Percentiles rank a stretch among this genome's conserved stretches.
These are phyloP conservation scores for Dermatemys mawii DNA, from an alignment of 2,113 vertebrate species.

Conservation along the genomic window DNA sequence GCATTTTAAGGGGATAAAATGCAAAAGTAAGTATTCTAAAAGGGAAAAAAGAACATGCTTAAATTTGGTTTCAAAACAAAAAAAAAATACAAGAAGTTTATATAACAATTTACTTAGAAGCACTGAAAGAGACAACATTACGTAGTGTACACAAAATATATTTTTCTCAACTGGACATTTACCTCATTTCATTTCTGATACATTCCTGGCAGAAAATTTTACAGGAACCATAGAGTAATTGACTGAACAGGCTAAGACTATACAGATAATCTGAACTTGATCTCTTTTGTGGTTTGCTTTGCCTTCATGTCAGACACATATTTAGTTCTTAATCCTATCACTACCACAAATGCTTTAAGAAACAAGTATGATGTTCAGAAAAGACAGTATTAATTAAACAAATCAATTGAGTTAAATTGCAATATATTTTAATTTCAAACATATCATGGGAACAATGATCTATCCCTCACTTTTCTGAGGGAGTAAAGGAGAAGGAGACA, in stretches of 20 bases:
- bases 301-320: background rate
- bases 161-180: conserved; percentile 23
- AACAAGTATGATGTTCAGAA: background rate
- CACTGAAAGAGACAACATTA: conserved; percentile 6
- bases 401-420: background rate
- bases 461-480: background rate
- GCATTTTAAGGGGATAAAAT: background rate
- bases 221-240: conserved; percentile 1
- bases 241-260: background rate
- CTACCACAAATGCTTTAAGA: background rate
- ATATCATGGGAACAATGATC: background rate
- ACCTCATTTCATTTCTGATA: conserved; percentile 27
- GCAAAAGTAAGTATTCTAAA: background rate
- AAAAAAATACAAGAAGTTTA: background rate
- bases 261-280: background rate
- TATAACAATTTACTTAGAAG: background rate
- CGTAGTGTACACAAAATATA: too few species aligned
- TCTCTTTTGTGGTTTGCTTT: background rate
- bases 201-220: conserved; percentile 33
- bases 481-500: background rate
- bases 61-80: conserved; percentile 30
- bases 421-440: background rate
- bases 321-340: background rate
- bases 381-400: background rate
- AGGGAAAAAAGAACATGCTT: background rate